phyloP scores from a whole-genome alignment of 2,888 invertebrate genomes.

The Agriopis aurantiaria region DNA sequence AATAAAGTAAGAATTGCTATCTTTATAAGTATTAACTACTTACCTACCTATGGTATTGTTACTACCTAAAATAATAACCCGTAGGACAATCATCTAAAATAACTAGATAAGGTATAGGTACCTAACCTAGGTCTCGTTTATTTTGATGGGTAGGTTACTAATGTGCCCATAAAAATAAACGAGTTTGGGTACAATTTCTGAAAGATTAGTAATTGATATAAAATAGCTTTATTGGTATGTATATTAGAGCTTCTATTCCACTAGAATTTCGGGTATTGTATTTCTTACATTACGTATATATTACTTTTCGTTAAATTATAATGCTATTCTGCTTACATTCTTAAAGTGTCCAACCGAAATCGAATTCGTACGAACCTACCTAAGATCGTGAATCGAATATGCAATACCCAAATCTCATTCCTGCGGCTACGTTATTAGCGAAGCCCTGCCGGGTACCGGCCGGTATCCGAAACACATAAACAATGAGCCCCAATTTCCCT shows the following conservation, averaged over 20 bases:
- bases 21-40: too few species aligned
- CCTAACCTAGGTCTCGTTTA: not conserved
- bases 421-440: constrained; percentile 52
- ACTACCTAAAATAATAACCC: not conserved
- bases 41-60: too few species aligned
- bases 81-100: not conserved
- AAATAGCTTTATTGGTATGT: not conserved
- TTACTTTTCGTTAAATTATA: constrained; percentile 7
- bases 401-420: constrained; percentile 47
- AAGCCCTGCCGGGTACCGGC: constrained; percentile 26
- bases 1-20: too few species aligned
- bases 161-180: constrained; percentile 2
- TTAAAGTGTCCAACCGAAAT: constrained; percentile 26
- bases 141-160: too few species aligned
- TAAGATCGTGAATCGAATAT: constrained; percentile 42
- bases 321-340: constrained; percentile 6
- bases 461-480: constrained; percentile 66
- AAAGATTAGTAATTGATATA: not conserved
- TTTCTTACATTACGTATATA: constrained; percentile 33
- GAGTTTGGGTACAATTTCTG: not conserved
- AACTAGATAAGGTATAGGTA: too few species aligned
- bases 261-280: not conserved
- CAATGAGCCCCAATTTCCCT: constrained; percentile 68
- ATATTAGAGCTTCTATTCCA: not conserved
- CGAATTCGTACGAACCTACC: constrained; percentile 18